Percentiles rank a stretch among this genome's conserved stretches.
Evolutionary conservation across 2,888 invertebrate species (phyloP).

Genomic region (Acanthoscelides obtectus): DNA sequence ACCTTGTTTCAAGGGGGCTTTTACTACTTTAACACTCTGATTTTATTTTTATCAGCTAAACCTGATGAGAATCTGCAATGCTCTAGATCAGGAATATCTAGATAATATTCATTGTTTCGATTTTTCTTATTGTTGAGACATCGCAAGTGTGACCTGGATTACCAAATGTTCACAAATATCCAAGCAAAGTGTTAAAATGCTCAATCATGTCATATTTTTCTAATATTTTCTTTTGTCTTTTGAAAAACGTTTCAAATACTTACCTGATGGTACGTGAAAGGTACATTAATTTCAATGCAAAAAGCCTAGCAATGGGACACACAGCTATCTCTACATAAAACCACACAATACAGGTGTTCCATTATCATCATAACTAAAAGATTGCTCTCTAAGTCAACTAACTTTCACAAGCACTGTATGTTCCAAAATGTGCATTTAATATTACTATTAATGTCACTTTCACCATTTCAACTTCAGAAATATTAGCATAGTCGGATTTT

Average conservation of each 20-base stretch:
- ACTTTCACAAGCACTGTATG: neutral
- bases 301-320: slow-evolving; percentile 42
- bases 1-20: too few relatives aligned
- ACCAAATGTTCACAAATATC: too few relatives aligned
- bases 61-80: too few relatives aligned
- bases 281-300: neutral
- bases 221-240: neutral
- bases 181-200: neutral
- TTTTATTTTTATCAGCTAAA: too few relatives aligned
- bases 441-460: neutral
- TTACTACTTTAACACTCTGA: too few relatives aligned
- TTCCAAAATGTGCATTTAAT: neutral
- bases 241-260: neutral
- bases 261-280: neutral
- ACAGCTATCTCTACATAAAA: slow-evolving; percentile 31
- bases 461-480: slow-evolving; percentile 2
- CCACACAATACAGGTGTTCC: slow-evolving; percentile 6
- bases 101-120: too few relatives aligned
- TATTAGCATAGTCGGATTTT: neutral
- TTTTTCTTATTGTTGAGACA: too few relatives aligned
- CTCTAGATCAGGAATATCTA: too few relatives aligned
- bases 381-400: slow-evolving; percentile 1
- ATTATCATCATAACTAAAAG: slow-evolving; percentile 7
- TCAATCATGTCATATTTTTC: neutral
- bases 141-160: too few relatives aligned